Conservation (phyloP, 2,113 vertebrate species). For the Megaleporinus macrocephalus region DNA sequence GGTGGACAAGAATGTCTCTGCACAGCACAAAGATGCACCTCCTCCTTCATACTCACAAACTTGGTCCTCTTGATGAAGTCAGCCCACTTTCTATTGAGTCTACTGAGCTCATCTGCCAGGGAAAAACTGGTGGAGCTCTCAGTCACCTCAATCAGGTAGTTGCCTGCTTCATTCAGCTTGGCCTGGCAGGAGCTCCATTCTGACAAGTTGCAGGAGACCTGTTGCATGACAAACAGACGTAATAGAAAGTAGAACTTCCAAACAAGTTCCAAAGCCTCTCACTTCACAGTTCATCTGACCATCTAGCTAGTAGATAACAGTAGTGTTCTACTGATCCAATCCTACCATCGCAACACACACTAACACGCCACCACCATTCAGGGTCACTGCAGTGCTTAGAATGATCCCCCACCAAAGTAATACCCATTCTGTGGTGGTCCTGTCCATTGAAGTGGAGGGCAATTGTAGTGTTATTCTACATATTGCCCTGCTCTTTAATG, state of each 20-base stretch:
- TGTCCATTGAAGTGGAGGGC: too few relatives aligned
- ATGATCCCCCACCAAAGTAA: too few relatives aligned
- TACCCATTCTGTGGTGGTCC: too few relatives aligned
- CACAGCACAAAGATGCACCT: background rate
- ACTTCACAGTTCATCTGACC: background rate
- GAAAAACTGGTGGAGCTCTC: constrained; percentile 70
- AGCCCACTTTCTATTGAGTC: constrained; percentile 83
- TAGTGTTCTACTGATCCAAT: too few relatives aligned
- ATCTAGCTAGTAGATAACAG: background rate
- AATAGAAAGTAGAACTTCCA: background rate
- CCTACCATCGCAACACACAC: too few relatives aligned
- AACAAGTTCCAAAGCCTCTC: background rate
- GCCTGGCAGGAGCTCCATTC: constrained; percentile 74
- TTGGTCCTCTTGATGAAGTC: constrained; percentile 78
- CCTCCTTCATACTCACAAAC: constrained; percentile 72
- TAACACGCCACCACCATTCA: too few relatives aligned
- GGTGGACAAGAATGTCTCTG: background rate
- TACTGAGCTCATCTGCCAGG: constrained; percentile 79
- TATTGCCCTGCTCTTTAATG: too few relatives aligned
- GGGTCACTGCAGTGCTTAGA: too few relatives aligned
- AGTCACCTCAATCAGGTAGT: constrained; percentile 79
- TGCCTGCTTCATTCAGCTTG: constrained; percentile 80
- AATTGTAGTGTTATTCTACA: too few relatives aligned
- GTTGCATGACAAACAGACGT: constrained; percentile 17
- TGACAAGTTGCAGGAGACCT: constrained; percentile 65